Evolutionary conservation across 2,113 vertebrate species (phyloP), one percentile per base, ranked within the genome.

Genomic region (Perca flavescens): DNA sequence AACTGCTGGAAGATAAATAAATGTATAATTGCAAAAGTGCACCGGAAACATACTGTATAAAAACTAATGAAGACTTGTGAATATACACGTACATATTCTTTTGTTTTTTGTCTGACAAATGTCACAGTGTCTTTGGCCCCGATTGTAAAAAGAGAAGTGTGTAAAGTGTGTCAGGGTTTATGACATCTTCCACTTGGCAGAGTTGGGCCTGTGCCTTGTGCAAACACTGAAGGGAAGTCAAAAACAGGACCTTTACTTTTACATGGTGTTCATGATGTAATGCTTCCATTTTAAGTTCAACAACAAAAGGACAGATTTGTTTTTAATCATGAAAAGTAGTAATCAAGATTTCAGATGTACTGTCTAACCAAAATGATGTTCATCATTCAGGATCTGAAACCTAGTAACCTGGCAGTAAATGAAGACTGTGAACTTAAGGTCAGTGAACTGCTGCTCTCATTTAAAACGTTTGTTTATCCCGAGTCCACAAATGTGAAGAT

Each of bases 401-500:
- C 98, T 12, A 98, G 98, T 90, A 99, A 99, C 90, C 92, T 99
- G 82, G 98, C 98, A 88, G 98, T 99, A 82, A 99, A 99, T 92
- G 98, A 99, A 95, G 98, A 99, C 94, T 99, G 98, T 88, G 98
- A 99, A 93, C 95, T 99, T 75, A 99, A 98, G 97, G 98, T 99
- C 91, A 93, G 91, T 82, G 75, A 68, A 81, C 49, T 14, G 4
- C 70, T 66, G n/a, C 28, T 58, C 15, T 81, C 54, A 12, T 74
- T 56, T 13, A 36, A 64, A 64, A 66, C 49, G 19, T 6, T 10
- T 0, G 5, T 64, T 80, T 7, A 47, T 67, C 13, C 72, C 0
- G 13, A 68, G 21, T 25, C 2, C 28, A 17, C 31, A 43, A 43
- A 49, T 34, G 14, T 60, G 14, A 56, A 14, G 70, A 1, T 74